Conservation (phyloP, 2,888 invertebrate species). For the Caenorhabditis imperialis region DNA sequence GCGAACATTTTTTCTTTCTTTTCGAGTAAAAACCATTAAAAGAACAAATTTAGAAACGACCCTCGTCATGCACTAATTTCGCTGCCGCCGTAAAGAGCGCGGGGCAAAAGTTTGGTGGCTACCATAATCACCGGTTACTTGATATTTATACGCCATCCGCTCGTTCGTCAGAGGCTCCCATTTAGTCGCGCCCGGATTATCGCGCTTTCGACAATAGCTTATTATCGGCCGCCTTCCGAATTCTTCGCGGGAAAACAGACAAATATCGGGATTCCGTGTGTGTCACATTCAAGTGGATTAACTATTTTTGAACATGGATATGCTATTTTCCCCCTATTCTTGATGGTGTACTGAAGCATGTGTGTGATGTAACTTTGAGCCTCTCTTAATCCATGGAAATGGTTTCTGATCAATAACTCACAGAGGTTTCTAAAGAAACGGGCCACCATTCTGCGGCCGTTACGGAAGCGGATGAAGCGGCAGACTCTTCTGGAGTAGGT, state of each 20-base stretch:
- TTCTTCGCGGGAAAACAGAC: slow-evolving; percentile 1
- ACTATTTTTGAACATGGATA: background rate
- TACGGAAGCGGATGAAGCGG: too few species aligned
- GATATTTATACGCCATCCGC: slow-evolving; percentile 35
- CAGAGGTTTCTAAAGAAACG: too few species aligned
- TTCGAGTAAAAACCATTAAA: background rate
- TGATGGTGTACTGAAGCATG: too few species aligned
- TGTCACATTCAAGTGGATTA: background rate
- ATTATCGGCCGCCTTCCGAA: slow-evolving; percentile 18
- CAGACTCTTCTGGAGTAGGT: too few species aligned
- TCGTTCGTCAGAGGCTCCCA: slow-evolving; percentile 19
- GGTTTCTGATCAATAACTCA: too few species aligned
- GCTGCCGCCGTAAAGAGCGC: too few species aligned
- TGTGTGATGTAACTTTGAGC: too few species aligned
- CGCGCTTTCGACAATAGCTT: slow-evolving; percentile 36
- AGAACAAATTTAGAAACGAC: background rate
- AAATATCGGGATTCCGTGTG: background rate
- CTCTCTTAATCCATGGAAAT: too few species aligned
- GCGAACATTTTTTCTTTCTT: slow-evolving; percentile 1
- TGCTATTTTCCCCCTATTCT: too few species aligned
- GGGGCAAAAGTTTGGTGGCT: slow-evolving; percentile 4
- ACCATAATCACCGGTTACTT: slow-evolving; percentile 24
- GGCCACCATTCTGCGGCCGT: too few species aligned
- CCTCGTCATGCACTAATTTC: background rate
- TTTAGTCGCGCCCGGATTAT: slow-evolving; percentile 28